These are phyloP conservation scores for Poeciliopsis gracilis DNA, from an alignment of 2,797 vertebrate species.

Conservation along the genomic window DNA sequence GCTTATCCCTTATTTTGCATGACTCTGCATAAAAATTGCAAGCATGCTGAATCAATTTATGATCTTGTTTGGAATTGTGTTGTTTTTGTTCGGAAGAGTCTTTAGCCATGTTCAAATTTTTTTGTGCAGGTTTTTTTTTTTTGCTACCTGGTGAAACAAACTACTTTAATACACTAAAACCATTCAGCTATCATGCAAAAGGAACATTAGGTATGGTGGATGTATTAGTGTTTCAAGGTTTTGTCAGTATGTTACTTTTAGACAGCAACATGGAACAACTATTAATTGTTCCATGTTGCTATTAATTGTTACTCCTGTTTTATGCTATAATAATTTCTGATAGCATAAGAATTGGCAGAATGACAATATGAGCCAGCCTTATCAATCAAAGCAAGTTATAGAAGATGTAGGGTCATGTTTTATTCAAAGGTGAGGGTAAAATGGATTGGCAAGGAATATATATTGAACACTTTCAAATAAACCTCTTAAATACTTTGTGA, in stretches of 20 bases:
- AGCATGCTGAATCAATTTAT: neutral
- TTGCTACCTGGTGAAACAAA: neutral
- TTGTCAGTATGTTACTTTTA: neutral
- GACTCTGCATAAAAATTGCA: neutral
- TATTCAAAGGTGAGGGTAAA: neutral
- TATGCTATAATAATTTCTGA: neutral
- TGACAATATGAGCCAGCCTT: too few relatives aligned
- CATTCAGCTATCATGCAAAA: neutral
- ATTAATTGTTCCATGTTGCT: too few relatives aligned
- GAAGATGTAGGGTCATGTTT: too few relatives aligned
- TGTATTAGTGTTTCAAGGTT: too few relatives aligned
- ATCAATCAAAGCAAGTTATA: too few relatives aligned
- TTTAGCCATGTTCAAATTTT: too few relatives aligned
- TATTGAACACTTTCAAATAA: neutral
- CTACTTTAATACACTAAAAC: neutral
- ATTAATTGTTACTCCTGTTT: neutral
- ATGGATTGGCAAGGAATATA: neutral
- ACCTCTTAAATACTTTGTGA: neutral
- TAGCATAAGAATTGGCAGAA: too few relatives aligned
- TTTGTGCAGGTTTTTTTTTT: neutral
- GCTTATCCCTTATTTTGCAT: neutral
- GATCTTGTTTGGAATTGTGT: neutral
- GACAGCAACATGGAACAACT: neutral
- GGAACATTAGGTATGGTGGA: too few relatives aligned
- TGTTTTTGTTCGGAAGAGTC: neutral